Conservation (phyloP, 1,140 invertebrate species). For the Tetranychus urticae region DNA sequence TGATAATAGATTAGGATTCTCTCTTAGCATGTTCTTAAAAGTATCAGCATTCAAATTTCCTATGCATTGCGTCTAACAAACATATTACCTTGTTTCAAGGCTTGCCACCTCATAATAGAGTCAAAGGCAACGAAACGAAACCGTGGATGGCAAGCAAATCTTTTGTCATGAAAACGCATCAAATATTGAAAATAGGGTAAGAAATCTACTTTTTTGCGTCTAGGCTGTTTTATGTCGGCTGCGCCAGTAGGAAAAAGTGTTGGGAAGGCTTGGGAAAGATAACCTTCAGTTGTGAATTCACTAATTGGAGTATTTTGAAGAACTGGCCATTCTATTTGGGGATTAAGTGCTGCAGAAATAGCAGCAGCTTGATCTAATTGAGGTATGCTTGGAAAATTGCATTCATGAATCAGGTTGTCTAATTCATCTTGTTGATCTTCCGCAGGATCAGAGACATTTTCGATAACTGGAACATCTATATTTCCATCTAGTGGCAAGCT, state of each 20-base stretch:
- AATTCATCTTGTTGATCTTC: too few species aligned
- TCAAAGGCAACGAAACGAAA: not conserved
- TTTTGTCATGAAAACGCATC: not conserved
- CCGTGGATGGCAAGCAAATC: not conserved
- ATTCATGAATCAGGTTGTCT: too few species aligned
- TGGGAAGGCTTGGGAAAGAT: not conserved
- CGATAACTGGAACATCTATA: too few species aligned
- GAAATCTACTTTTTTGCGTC: not conserved
- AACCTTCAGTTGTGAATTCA: not conserved
- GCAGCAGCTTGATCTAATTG: too few species aligned
- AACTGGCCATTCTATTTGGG: too few species aligned
- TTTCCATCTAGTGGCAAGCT: too few species aligned
- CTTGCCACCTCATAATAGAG: not conserved
- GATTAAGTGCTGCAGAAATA: too few species aligned
- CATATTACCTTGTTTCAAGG: not conserved
- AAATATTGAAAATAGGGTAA: not conserved
- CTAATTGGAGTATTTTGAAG: too few species aligned
- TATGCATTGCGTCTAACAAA: not conserved
- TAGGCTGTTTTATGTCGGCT: not conserved
- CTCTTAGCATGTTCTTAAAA: not conserved
- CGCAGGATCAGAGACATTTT: too few species aligned
- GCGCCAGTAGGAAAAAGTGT: not conserved
- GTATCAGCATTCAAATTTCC: not conserved
- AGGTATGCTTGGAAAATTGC: too few species aligned
- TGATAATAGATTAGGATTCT: not conserved